phyloP scores from a whole-genome alignment of 2,113 vertebrate species.

The Tinamus guttatus region DNA sequence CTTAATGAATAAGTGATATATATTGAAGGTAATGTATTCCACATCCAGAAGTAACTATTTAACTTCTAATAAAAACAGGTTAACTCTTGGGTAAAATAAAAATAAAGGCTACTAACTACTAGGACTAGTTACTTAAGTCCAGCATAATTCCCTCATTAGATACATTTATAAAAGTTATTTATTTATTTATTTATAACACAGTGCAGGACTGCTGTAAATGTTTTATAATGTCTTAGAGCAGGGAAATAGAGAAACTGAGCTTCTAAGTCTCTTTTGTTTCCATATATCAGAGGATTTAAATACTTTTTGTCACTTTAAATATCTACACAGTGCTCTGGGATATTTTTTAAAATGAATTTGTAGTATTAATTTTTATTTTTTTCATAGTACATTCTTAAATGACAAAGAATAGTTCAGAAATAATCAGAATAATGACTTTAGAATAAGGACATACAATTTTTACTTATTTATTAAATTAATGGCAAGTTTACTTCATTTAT shows the following conservation, averaged over 20 bases:
- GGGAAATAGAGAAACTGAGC: background rate
- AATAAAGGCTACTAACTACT: background rate
- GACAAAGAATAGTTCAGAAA: background rate
- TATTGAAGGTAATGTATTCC: background rate
- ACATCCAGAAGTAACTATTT: background rate
- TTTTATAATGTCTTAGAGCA: background rate
- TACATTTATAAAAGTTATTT: background rate
- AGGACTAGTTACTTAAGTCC: background rate
- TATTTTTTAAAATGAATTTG: too few species aligned
- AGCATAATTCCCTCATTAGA: background rate
- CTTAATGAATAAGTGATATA: background rate
- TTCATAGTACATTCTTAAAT: background rate
- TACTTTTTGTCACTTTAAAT: slow-evolving; percentile 44
- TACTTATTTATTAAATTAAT: background rate
- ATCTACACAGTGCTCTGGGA: background rate
- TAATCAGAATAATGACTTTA: background rate
- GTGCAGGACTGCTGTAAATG: background rate
- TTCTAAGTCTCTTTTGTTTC: background rate
- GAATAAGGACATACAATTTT: background rate
- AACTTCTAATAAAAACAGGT: background rate
- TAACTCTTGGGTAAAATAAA: background rate
- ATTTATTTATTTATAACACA: background rate
- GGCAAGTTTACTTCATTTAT: background rate
- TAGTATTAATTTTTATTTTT: background rate
- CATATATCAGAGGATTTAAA: background rate